Evolutionary conservation across 2,113 vertebrate species (phyloP).

Genomic region (Sylvilagus bachmani): DNA sequence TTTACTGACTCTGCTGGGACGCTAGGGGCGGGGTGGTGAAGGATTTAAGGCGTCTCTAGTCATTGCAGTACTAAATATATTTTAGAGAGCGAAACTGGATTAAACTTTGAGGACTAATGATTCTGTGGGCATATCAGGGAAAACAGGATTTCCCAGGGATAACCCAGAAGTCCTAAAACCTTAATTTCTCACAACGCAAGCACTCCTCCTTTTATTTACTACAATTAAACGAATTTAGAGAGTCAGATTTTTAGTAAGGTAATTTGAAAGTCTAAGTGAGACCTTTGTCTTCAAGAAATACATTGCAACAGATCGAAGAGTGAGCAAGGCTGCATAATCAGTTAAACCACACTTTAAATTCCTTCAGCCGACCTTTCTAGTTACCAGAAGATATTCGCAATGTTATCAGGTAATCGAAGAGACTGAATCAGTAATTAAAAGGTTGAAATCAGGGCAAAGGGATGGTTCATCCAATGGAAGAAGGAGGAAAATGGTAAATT

Average conservation of each 20-base stretch:
- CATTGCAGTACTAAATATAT: not conserved
- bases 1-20: conserved; percentile 45
- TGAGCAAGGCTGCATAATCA: not conserved
- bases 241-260: conserved; percentile 13
- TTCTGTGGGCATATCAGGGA: not conserved
- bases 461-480: conserved; percentile 6
- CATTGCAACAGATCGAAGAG: conserved; percentile 2
- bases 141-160: conserved; percentile 33
- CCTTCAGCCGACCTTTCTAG: conserved; percentile 46
- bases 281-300: conserved; percentile 42
- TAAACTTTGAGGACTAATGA: not conserved
- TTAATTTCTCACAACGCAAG: not conserved
- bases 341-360: not conserved
- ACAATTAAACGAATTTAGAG: conserved; percentile 5
- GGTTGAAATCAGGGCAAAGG: conserved; percentile 35
- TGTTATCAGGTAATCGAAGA: conserved; percentile 25
- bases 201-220: not conserved
- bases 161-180: not conserved
- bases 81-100: not conserved
- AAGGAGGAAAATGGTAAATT: not conserved
- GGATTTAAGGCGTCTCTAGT: not conserved
- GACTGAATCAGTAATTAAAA: conserved; percentile 45
- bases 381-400: not conserved
- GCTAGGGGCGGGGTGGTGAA: not conserved
- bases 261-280: conserved; percentile 16